Evolutionary conservation across 2,888 invertebrate species (phyloP), one percentile per base, ranked within the genome.

Genomic region (Scaptomyza polygonia): DNA sequence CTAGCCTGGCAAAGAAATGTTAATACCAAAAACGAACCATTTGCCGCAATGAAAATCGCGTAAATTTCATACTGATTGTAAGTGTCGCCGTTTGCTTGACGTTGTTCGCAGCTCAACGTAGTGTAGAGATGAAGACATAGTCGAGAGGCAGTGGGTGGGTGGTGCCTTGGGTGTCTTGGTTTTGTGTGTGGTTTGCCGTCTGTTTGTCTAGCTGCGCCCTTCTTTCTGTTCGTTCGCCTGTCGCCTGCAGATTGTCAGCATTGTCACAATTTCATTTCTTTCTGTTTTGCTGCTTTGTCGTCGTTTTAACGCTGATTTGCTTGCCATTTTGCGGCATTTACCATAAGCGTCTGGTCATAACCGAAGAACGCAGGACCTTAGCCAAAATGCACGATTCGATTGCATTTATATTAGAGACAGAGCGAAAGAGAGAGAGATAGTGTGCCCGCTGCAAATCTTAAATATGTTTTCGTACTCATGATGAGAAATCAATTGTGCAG

Each of bases 51-150:
- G 88, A 86, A 86, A 86, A 86, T 86, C 85, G 85, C 85, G 85
- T 86, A 86, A 88, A 86, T 86, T 88, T 86, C 84, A 76, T 84
- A 86, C 85, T 88, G 85, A 88, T 86, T 86, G 86, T 88, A 81
- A 86, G 84, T 84, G 85, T 87, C 77, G 88, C 83, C 83, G 77
- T 83, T 74, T 76, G 54, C 77, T 72, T 84, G 86, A 81, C 80
- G 79, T 65, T 79, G 55, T 67, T 32, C 55, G 45, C 47, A 62
- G 49, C 56, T 54, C 32, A 48, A 49, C 44, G 36, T 6, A 16
- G 47, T 29, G 47, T 29, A 56, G 44, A 71, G 73, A 67, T 76
- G 76, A 71, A 75, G 72, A 71, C 72, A 40, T 75, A 21, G 49
- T 51, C 47, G 48, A 40, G 21, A 42, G 42, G 6, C 5, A 27